Percentiles rank a stretch among this genome's conserved stretches.
These are phyloP conservation scores for Pycnonotus jocosus DNA, from an alignment of 2,113 vertebrate species.

Conservation along the genomic window DNA sequence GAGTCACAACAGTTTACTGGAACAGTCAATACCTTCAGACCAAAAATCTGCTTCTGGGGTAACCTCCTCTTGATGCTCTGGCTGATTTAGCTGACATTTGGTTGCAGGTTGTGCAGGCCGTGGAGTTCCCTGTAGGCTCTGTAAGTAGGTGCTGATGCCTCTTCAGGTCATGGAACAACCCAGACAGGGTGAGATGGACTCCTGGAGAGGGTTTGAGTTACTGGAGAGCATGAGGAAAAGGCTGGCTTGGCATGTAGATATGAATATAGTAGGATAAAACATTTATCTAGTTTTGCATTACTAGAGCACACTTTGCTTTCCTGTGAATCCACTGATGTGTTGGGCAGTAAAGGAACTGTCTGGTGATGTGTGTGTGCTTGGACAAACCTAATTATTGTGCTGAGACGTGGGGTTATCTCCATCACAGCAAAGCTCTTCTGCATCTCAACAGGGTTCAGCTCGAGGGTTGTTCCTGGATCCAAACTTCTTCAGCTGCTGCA, in stretches of 20 bases:
- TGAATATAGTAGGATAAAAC: neutral
- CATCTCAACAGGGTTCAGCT: neutral
- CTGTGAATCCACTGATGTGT: neutral
- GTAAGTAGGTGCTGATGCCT: neutral
- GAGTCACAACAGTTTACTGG: neutral
- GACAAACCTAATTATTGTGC: neutral
- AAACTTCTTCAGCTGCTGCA: rapidly evolving
- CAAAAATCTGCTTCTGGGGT: neutral
- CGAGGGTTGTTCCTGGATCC: neutral
- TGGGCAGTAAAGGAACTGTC: neutral
- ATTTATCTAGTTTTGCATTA: neutral
- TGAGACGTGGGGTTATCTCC: neutral
- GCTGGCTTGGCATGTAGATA: neutral
- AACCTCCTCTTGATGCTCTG: neutral
- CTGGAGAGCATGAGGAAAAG: neutral
- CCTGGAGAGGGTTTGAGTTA: neutral
- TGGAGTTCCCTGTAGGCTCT: neutral
- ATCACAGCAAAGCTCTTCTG: neutral
- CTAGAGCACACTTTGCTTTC: neutral
- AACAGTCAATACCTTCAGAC: neutral
- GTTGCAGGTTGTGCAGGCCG: neutral
- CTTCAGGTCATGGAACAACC: neutral
- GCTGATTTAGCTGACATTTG: rapidly evolving
- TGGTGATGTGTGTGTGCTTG: neutral
- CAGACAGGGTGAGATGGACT: neutral